Conservation (phyloP, 2,797 vertebrate species). For the Esox masquinongy region DNA sequence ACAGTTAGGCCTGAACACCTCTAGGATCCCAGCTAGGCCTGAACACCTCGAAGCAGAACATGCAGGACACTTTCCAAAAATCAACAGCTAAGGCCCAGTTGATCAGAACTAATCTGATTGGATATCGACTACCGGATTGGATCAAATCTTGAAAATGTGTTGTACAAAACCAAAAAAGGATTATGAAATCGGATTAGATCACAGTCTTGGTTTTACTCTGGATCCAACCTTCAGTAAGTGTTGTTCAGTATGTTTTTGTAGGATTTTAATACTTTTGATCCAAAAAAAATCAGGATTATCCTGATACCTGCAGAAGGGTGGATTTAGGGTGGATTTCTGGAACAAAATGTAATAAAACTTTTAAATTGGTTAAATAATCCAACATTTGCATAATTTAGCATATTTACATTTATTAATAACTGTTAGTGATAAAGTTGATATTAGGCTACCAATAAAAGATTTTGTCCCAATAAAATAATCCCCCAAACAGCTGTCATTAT, state of each 20-base stretch:
- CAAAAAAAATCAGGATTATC: neutral
- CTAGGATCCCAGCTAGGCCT: too few species aligned
- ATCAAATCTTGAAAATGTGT: slow-evolving; percentile 1
- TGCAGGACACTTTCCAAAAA: too few species aligned
- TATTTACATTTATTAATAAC: slow-evolving; percentile 11
- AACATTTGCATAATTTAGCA: neutral
- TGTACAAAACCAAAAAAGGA: too few species aligned
- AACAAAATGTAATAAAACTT: slow-evolving; percentile 25
- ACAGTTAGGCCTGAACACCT: too few species aligned
- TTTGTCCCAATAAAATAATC: too few species aligned
- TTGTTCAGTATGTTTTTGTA: slow-evolving; percentile 15
- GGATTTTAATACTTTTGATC: slow-evolving; percentile 3
- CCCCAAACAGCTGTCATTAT: too few species aligned
- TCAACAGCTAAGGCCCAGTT: too few species aligned
- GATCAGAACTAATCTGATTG: too few species aligned
- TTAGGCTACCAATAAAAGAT: neutral
- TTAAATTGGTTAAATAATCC: slow-evolving; percentile 8
- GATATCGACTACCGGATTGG: neutral
- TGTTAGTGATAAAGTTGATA: slow-evolving; percentile 20
- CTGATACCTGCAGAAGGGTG: neutral
- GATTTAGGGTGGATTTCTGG: slow-evolving; percentile 20
- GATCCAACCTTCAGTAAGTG: slow-evolving; percentile 17
- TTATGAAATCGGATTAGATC: neutral
- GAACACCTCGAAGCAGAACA: too few species aligned
- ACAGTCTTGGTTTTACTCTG: slow-evolving; percentile 11